Percentiles rank a stretch among this genome's conserved stretches.
Evolutionary conservation across 2,797 vertebrate genomes (phyloP).

Genomic region (Sparus aurata): DNA sequence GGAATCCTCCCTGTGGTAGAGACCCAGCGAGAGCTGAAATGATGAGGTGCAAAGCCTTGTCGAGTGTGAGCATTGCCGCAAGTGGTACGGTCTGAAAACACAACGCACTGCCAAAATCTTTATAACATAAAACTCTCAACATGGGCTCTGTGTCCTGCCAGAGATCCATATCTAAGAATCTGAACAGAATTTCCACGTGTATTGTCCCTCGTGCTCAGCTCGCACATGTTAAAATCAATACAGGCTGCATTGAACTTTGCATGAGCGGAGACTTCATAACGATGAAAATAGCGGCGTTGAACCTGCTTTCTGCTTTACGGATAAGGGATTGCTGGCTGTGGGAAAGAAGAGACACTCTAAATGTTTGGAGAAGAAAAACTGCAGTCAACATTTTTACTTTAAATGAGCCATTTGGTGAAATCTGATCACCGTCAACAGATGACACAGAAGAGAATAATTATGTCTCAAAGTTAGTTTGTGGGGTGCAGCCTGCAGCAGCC

Average conservation of each 20-base stretch:
- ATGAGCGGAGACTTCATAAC: background rate
- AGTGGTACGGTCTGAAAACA: slow-evolving; percentile 30
- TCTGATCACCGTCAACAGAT: background rate
- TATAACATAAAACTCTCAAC: slow-evolving; percentile 33
- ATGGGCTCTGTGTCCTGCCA: slow-evolving; percentile 27
- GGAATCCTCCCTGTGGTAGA: slow-evolving; percentile 46
- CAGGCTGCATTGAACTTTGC: background rate
- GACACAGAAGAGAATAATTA: background rate
- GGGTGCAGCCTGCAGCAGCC: background rate
- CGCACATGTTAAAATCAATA: slow-evolving; percentile 33
- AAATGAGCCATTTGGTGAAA: background rate
- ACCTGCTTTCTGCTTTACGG: slow-evolving; percentile 4
- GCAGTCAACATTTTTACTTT: background rate
- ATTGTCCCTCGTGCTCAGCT: slow-evolving; percentile 6
- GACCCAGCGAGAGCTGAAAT: slow-evolving; percentile 27
- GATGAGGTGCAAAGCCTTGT: slow-evolving; percentile 11
- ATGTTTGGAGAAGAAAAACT: background rate
- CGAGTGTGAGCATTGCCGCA: slow-evolving; percentile 11
- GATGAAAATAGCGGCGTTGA: slow-evolving; percentile 16
- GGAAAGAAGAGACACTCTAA: slow-evolving; percentile 22
- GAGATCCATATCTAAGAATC: slow-evolving; percentile 22
- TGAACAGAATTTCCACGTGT: slow-evolving; percentile 37
- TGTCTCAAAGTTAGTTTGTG: background rate
- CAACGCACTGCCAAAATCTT: slow-evolving; percentile 6
- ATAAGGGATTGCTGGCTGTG: slow-evolving; percentile 14